Base-by-base conservation (phyloP, 1,140 invertebrate species). In the Drosophila watanabei region DNA sequence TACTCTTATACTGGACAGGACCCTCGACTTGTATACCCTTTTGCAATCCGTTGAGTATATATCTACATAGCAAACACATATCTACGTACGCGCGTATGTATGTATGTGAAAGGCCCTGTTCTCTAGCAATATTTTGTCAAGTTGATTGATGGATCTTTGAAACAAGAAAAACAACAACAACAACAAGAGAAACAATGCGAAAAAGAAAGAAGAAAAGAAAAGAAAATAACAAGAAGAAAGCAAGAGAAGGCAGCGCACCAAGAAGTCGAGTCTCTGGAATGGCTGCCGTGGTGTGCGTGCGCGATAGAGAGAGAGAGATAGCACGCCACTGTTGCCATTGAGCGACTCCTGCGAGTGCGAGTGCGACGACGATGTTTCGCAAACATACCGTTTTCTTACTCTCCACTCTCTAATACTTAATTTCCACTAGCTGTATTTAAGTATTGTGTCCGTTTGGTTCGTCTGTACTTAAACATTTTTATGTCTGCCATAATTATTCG, bases 381-480 rank as follows among this genome's bases (percentile, higher is more conserved):
- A 68, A 82, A 69, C 65, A 86, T 77, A 75, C 78, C 76, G 82
- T 88, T 89, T 90, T 89, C 63, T 70, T 79, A 79, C 81, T 80
- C 69, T 75, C 71, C 57, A 76, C 69, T 80, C 51, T 52, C 59
- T 79, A 79, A 82, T 85, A 89, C 81, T 87, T 88, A 82, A 84
- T 84, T 89, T 84, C 73, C 73, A 79, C 77, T 83, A 78, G 66
- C 78, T 81, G 83, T 90, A 90, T 73, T 89, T 89, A 90, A 89
- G 86, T 88, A 88, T 89, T 90, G 82, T 89, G 89, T 92, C 84
- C 85, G 85, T 84, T 80, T 88, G 91, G 91, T 92, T 92, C 77
- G 91, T 92, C 91, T 92, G 91, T 92, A 83, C 91, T 89, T 92
- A 91, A 92, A 92, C 91, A 92, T 92, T 92, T 92, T 92, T 92